Conservation (phyloP, 2,113 vertebrate species). For the Cettia cetti region DNA sequence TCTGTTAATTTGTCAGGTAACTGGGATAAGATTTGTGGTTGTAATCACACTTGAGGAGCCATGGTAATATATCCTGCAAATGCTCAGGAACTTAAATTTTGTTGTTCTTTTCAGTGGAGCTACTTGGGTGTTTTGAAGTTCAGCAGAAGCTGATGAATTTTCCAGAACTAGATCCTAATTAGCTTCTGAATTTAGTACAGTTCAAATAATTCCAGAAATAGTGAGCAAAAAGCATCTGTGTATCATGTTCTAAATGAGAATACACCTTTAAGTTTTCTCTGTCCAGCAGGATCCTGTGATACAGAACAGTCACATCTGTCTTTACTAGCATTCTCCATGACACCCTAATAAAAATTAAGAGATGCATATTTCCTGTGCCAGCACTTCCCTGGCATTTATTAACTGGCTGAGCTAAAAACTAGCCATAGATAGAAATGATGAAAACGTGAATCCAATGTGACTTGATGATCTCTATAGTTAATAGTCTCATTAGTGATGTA, state of each 20-base stretch:
- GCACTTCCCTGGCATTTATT: constrained; percentile 40
- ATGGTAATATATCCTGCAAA: neutral
- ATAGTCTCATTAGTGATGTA: constrained; percentile 59
- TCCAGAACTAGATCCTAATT: neutral
- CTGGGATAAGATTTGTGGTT: neutral
- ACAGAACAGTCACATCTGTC: neutral
- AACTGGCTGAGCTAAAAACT: constrained; percentile 37
- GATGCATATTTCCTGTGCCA: neutral
- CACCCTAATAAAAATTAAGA: constrained; percentile 33
- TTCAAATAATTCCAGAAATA: neutral
- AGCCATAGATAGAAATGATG: constrained; percentile 52
- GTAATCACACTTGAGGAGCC: neutral
- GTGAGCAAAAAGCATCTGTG: neutral
- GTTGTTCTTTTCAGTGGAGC: neutral
- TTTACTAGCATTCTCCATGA: neutral
- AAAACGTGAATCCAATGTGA: constrained; percentile 53
- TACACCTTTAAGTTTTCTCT: neutral
- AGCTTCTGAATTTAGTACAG: neutral
- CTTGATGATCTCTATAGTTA: constrained; percentile 49
- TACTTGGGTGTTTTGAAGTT: neutral
- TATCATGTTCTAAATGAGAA: neutral
- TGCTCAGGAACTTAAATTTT: neutral
- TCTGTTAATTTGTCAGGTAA: neutral
- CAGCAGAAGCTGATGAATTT: neutral
- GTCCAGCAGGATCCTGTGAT: neutral